These are phyloP conservation scores for Koerneria pararmatus DNA, from an alignment of 2,888 invertebrate genomes.

Conservation along the genomic window DNA sequence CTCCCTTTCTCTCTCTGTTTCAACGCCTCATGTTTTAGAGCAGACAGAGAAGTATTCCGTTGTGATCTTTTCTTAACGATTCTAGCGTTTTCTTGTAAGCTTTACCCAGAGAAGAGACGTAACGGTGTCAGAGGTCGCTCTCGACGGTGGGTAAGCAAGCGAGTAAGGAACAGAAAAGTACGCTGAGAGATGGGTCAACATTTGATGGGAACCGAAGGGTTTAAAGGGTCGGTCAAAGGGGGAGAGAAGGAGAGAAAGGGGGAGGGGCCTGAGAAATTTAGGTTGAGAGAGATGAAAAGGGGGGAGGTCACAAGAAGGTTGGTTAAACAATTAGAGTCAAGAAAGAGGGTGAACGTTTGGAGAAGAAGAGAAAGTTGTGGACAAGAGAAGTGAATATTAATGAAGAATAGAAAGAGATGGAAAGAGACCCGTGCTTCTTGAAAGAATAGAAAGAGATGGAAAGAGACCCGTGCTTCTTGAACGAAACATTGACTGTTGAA, in stretches of 20 bases:
- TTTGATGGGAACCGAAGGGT: no score
- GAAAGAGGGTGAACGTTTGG: neutral
- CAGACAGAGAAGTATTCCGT: neutral
- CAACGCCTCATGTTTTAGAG: neutral
- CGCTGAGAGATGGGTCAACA: neutral
- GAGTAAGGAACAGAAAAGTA: conserved; percentile 9
- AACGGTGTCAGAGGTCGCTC: conserved; percentile 1
- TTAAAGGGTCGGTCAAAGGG: neutral
- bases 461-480: no score
- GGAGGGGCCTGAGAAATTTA: neutral
- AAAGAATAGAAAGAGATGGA: no score
- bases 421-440: no score
- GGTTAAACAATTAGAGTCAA: neutral
- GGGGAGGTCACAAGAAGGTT: neutral
- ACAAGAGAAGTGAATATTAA: neutral
- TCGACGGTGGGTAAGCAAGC: neutral
- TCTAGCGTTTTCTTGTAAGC: no score
- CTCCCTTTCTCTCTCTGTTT: neutral
- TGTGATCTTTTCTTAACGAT: no score
- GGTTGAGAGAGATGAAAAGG: neutral
- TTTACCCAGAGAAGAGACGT: neutral
- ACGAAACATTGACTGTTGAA: no score
- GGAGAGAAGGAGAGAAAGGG: conserved; percentile 10
- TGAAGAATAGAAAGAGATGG: no score
- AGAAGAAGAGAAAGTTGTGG: neutral